These are phyloP conservation scores for Hyla sarda DNA, from an alignment of 2,113 vertebrate species.

Conservation along the genomic window DNA sequence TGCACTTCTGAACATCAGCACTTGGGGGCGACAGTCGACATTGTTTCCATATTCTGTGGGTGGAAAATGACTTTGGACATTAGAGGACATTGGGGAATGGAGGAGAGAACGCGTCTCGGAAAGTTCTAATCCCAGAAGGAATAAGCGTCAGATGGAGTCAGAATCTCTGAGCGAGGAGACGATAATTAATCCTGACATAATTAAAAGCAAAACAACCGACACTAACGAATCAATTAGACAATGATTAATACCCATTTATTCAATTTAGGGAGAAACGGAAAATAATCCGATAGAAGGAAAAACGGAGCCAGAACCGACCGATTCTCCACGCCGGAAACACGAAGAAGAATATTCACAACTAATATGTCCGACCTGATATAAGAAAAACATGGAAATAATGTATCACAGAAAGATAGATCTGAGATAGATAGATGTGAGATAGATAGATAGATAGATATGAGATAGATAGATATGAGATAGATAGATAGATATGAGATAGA, in stretches of 20 bases:
- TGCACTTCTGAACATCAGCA: not conserved
- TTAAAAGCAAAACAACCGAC: slow-evolving; percentile 44
- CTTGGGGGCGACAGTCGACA: not conserved
- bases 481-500: too few species aligned
- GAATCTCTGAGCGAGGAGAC: slow-evolving; percentile 15
- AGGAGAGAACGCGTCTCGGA: not conserved
- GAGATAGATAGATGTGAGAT: too few species aligned
- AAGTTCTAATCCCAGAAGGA: slow-evolving; percentile 32
- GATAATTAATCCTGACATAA: slow-evolving; percentile 51
- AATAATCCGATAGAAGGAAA: slow-evolving; percentile 36
- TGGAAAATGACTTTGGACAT: not conserved
- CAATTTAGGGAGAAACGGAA: slow-evolving; percentile 27
- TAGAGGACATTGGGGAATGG: slow-evolving; percentile 6
- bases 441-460: too few species aligned
- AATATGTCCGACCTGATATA: not conserved
- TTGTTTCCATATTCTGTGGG: not conserved
- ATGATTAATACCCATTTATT: slow-evolving; percentile 48
- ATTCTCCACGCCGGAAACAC: not conserved
- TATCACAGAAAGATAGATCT: too few species aligned
- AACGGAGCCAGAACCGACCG: not conserved
- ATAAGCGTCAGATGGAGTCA: slow-evolving; percentile 49
- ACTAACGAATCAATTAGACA: slow-evolving; percentile 52
- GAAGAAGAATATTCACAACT: not conserved
- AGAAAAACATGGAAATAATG: not conserved
- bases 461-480: too few species aligned